These are phyloP conservation scores for Archips xylosteana DNA, from an alignment of 2,888 invertebrate genomes.

Conservation along the genomic window DNA sequence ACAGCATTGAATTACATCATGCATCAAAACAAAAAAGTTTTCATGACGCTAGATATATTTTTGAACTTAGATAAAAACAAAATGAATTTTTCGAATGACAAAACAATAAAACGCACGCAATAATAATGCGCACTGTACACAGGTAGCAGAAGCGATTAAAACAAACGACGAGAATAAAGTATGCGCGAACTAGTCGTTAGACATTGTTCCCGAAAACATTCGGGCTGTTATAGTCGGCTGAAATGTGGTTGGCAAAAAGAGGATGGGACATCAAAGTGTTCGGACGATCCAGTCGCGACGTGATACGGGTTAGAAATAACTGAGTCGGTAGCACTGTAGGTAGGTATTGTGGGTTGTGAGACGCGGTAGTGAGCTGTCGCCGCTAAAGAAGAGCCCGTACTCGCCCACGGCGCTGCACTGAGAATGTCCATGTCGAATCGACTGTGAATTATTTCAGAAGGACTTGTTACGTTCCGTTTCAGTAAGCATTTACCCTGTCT, in stretches of 20 bases:
- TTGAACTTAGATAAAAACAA: neutral
- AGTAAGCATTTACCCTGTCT: conserved; percentile 67
- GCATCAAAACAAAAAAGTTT: neutral
- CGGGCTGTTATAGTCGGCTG: conserved; percentile 65
- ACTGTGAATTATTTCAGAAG: conserved; percentile 77
- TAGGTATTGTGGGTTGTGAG: conserved; percentile 39
- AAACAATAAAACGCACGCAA: neutral
- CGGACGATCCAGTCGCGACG: conserved; percentile 77
- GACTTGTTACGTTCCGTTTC: conserved; percentile 72
- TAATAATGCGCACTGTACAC: conserved; percentile 10
- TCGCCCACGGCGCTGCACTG: conserved; percentile 66
- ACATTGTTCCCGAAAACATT: conserved; percentile 80
- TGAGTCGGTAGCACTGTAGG: conserved; percentile 45
- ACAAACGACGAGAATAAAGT: conserved; percentile 59
- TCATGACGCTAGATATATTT: neutral
- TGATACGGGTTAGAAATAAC: conserved; percentile 81
- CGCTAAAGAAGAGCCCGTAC: conserved; percentile 64
- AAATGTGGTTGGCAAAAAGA: conserved; percentile 83
- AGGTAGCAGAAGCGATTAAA: conserved; percentile 42
- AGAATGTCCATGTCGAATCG: conserved; percentile 74
- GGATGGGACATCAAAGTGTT: conserved; percentile 81
- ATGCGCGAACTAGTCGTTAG: conserved; percentile 59
- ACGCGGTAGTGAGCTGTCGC: conserved; percentile 61
- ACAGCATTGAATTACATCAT: conserved; percentile 2
- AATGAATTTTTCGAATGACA: neutral